Evolutionary conservation across 2,797 vertebrate species (phyloP), one percentile per base, ranked within the genome.

Genomic region (Peromyscus nudipes): DNA sequence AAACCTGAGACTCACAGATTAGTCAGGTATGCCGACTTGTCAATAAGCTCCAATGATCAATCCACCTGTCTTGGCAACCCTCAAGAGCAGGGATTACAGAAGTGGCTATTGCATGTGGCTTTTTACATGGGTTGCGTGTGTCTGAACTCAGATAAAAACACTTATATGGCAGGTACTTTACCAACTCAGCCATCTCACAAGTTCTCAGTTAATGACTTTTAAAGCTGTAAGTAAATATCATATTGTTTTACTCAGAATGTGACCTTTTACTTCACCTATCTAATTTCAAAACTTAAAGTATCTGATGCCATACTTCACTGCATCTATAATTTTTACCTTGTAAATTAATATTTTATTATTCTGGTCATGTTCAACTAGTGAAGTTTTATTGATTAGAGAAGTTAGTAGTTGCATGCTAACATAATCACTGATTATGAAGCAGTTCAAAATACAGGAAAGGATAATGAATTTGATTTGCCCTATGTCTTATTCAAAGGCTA

Each of bases 231-330:
- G 49, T 88, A 89, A 94, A 49, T 43, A n/a, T 29, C 25, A 0
- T 60, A 40, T 60, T 87, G 25, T 92, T 84, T 89, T 88, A 84
- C 40, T 71, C 16, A 88, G 9, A 67, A 69, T 81, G 69, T 29
- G 9, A 4, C 14, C 76, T 76, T 85, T 87, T 64, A 69, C 12
- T 96, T 93, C 57, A 86, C 67, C 0, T 88, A 60, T 64, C 29
- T 79, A 37, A 79, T 91, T 92, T 85, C 25, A 95, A 94, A 89
- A 77, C 21, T 79, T 37, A 84, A 88, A 80, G 10, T 64, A 60
- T 1, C 37, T 52, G 46, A 79, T 4, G 16, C 21, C 11, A 83
- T 90, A 80, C 46, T 77, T 92, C 65, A 23, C 29, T 91, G 9
- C 2, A 55, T 75, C 12, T 92, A 2, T 84, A 88, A 90, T 93